Percentiles rank a stretch among this genome's conserved stretches.
phyloP scores from a whole-genome alignment of 2,888 invertebrate species.

The Amblyteles armatorius region DNA sequence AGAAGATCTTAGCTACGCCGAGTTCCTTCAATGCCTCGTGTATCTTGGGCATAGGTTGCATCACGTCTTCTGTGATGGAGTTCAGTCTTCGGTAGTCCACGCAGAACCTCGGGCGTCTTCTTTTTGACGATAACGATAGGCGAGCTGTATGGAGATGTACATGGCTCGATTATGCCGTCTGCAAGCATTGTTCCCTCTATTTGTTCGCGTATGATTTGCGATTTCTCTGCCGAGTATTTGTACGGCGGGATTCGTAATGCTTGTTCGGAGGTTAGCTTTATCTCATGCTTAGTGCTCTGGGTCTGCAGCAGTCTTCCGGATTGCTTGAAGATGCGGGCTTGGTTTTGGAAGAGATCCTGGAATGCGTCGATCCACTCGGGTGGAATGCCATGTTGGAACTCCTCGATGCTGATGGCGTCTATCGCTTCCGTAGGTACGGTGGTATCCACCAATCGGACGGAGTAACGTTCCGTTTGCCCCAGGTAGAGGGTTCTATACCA shows the following conservation, averaged over 20 bases:
- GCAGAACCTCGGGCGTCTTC: background rate
- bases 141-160: background rate
- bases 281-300: background rate
- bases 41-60: background rate
- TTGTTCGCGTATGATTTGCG: background rate
- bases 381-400: too few relatives aligned
- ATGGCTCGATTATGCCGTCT: conserved; percentile 13
- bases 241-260: background rate
- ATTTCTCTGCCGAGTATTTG: background rate
- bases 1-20: too few relatives aligned
- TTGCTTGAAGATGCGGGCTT: background rate
- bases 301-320: background rate
- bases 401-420: background rate
- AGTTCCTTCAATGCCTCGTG: too few relatives aligned
- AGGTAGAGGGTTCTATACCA: background rate
- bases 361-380: too few relatives aligned
- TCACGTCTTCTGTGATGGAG: background rate
- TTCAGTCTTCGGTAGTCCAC: background rate
- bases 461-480: background rate
- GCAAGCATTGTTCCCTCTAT: background rate
- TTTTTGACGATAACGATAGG: background rate
- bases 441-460: background rate
- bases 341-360: background rate
- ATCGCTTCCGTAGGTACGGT: background rate
- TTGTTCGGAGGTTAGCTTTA: background rate